Evolutionary conservation across 2,113 vertebrate genomes (phyloP).

Genomic region (Proteles cristata): DNA sequence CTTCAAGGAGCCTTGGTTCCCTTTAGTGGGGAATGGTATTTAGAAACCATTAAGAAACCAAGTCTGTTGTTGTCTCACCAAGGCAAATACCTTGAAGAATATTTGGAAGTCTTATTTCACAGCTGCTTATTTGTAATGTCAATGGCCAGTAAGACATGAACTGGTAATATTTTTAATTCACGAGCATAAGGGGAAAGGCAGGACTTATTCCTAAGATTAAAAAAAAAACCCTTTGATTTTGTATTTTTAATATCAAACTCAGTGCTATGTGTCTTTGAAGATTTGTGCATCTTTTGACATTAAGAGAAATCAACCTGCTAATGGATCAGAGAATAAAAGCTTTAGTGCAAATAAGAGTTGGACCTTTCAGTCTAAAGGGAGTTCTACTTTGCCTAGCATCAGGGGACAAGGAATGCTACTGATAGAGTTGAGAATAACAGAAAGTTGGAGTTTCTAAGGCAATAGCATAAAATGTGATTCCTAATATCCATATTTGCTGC

Average conservation of each 20-base stretch:
- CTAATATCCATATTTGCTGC: not conserved
- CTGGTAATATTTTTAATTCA: constrained; percentile 35
- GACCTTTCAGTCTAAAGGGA: not conserved
- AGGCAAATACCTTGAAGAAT: not conserved
- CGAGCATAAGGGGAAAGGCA: not conserved
- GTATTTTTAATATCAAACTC: constrained; percentile 48
- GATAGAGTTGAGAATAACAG: not conserved
- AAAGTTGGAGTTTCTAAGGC: constrained; percentile 27
- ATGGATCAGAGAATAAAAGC: constrained; percentile 50
- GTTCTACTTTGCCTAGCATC: not conserved
- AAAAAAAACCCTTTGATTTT: constrained; percentile 43
- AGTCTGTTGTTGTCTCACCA: not conserved
- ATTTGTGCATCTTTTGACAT: constrained; percentile 32
- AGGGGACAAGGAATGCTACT: not conserved
- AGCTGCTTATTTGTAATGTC: not conserved
- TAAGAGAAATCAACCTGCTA: constrained; percentile 7
- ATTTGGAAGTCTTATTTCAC: not conserved
- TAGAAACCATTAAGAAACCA: constrained; percentile 18
- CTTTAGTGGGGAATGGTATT: not conserved
- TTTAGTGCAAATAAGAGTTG: constrained; percentile 36
- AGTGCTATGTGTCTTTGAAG: constrained; percentile 30
- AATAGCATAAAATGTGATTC: not conserved
- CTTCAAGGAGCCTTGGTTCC: not conserved
- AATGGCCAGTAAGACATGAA: not conserved
- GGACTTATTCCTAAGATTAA: constrained; percentile 17